Evolutionary conservation across 2,113 vertebrate genomes (phyloP).

Genomic region (Nycticebus coucang): DNA sequence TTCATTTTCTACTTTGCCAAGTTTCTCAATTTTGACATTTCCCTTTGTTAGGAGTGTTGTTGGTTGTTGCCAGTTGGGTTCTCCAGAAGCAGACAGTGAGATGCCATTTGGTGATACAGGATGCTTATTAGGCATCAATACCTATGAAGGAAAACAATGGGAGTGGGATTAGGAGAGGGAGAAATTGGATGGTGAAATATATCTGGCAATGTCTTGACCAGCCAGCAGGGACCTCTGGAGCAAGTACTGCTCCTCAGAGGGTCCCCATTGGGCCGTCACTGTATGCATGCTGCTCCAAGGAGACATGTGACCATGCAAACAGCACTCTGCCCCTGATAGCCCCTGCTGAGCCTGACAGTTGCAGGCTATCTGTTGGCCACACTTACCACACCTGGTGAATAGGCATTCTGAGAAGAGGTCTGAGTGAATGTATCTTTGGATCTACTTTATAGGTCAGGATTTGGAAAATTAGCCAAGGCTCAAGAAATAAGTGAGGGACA

Average conservation of each 20-base stretch:
- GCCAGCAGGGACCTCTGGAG: neutral
- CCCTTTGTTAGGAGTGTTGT: neutral
- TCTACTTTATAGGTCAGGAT: neutral
- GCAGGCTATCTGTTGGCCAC: neutral
- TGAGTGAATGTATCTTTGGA: neutral
- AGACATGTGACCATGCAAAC: neutral
- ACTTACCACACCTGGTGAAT: neutral
- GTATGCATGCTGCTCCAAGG: neutral
- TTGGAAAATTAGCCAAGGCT: neutral
- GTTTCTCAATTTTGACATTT: slow-evolving; percentile 2
- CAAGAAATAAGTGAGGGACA: neutral
- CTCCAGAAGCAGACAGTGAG: neutral
- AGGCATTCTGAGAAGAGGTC: neutral
- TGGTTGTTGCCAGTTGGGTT: neutral
- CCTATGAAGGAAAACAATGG: neutral
- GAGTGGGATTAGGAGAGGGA: neutral
- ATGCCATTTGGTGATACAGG: neutral
- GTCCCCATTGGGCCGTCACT: neutral
- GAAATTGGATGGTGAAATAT: neutral
- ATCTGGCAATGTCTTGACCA: neutral
- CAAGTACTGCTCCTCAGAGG: neutral
- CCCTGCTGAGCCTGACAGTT: neutral
- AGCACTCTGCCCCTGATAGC: neutral
- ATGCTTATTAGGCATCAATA: neutral
- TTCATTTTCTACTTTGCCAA: neutral